Evolutionary conservation across 2,888 invertebrate species (phyloP), one percentile per base, ranked within the genome.

Genomic region (Epicampocera succincta): DNA sequence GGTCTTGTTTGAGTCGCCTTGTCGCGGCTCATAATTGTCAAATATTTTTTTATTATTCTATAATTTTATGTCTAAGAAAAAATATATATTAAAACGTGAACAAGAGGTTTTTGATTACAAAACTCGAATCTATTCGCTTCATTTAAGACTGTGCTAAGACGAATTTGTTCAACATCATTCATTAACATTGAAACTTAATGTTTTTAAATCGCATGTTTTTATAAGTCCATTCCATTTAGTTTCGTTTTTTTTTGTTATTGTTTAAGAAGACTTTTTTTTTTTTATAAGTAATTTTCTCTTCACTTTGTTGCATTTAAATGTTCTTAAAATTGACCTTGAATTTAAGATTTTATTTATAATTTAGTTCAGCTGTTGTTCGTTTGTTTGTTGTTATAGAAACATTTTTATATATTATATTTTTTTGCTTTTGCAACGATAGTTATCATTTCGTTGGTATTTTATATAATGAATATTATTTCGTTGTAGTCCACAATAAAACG

Each of bases 271-370:
- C 21, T 19, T 50, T 60, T 29, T 15, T 21, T 60, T 29, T 42
- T 50, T 50, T 25, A 12, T 60, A 21, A 5, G 5, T 44, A 42
- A 33, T 63, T 38, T 63, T 63, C 17, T 44, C 21, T n/a, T 33
- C 44, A 73, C 73, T 15, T 63, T 73, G 52, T 63, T 54, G 54
- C 52, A 15, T 25, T 72, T 72, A 42, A 29, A 33, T 52, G 73
- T 73, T 73, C 63, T 63, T 63, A 63, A 38, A 63, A 73, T 63
- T 63, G 46, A 73, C 73, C 73, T 73, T 73, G 73, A 73, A 63
- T 63, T 46, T 38, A 15, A 63, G 54, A 63, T 21, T 73, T 63
- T 52, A 52, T 72, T 61, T 73, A 72, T 29, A 72, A 50, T 52
- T 61, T 72, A 72, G 50, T 46, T n/a, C n/a, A 25, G 46, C 44